These are phyloP conservation scores for Amphibalanus amphitrite DNA, from an alignment of 1,140 invertebrate genomes.

Conservation along the genomic window DNA sequence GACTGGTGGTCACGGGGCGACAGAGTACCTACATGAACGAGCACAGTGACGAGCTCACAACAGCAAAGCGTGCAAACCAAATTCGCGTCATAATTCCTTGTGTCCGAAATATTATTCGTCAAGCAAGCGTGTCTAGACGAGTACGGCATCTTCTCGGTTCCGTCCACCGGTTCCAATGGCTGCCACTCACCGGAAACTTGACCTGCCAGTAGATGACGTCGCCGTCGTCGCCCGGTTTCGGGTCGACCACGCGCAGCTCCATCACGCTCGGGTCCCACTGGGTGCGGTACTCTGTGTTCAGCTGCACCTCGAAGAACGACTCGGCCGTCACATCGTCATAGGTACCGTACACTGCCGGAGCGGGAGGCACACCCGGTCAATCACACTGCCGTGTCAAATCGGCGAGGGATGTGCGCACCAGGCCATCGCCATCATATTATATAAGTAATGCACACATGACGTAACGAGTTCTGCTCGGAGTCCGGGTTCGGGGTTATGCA, in stretches of 20 bases:
- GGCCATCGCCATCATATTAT: too few relatives aligned
- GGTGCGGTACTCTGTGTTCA: constrained; percentile 55
- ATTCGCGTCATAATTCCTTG: too few relatives aligned
- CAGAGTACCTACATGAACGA: background rate
- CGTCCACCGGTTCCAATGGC: constrained; percentile 7
- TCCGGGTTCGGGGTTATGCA: too few relatives aligned
- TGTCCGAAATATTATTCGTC: too few relatives aligned
- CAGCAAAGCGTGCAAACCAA: too few relatives aligned
- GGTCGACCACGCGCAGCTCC: constrained; percentile 44
- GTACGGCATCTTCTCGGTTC: too few relatives aligned
- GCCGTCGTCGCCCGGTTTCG: constrained; percentile 35
- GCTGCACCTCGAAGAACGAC: constrained; percentile 63
- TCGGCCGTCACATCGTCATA: constrained; percentile 56
- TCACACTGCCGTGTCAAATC: too few relatives aligned
- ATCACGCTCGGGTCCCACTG: constrained; percentile 64
- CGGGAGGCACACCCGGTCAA: constrained; percentile 6
- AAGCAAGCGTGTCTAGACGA: too few relatives aligned
- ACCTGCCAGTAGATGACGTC: constrained; percentile 77
- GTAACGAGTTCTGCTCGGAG: too few relatives aligned
- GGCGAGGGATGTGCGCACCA: too few relatives aligned
- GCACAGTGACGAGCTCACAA: too few relatives aligned
- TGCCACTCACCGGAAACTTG: constrained; percentile 52
- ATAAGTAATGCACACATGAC: too few relatives aligned
- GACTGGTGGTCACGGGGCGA: background rate
- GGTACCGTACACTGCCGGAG: constrained; percentile 48